These are phyloP conservation scores for Picus viridis DNA, from an alignment of 2,797 vertebrate genomes.

Conservation along the genomic window DNA sequence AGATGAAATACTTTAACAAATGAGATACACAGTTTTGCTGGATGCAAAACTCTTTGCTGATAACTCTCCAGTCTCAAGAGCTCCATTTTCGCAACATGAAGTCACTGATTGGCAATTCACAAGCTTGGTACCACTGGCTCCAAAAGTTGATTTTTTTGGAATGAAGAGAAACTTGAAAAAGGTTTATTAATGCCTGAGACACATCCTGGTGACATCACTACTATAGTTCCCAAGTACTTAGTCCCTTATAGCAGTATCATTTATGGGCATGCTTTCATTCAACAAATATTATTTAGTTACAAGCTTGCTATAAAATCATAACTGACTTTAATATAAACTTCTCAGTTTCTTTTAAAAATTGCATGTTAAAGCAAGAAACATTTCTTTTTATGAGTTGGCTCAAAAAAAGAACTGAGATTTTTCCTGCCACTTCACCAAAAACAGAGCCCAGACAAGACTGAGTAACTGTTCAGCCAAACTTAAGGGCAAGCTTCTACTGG, in stretches of 20 bases:
- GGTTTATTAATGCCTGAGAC: neutral
- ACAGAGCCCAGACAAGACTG: slow-evolving; percentile 65
- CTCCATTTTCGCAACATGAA: slow-evolving; percentile 14
- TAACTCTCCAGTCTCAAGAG: neutral
- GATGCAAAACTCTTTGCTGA: slow-evolving; percentile 2
- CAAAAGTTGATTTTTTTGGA: neutral
- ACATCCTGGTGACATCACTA: neutral
- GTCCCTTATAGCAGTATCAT: neutral
- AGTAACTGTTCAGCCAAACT: slow-evolving; percentile 48
- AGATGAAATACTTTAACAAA: slow-evolving; percentile 16
- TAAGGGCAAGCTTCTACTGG: slow-evolving; percentile 71
- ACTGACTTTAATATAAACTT: slow-evolving; percentile 11
- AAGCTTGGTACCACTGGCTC: neutral
- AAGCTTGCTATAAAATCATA: slow-evolving; percentile 20
- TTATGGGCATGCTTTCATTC: slow-evolving; percentile 42
- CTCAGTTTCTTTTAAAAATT: slow-evolving; percentile 30
- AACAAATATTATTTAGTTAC: slow-evolving; percentile 47
- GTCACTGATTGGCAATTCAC: neutral
- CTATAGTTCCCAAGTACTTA: neutral
- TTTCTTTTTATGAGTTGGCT: slow-evolving; percentile 42
- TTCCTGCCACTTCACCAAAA: slow-evolving; percentile 72
- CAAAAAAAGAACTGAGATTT: slow-evolving; percentile 32
- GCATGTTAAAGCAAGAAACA: slow-evolving; percentile 37
- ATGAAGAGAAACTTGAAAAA: slow-evolving; percentile 24
- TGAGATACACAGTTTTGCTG: neutral